Percentiles rank a stretch among this genome's conserved stretches.
Conservation (phyloP, 2,113 vertebrate genomes). For the Cettia cetti region DNA sequence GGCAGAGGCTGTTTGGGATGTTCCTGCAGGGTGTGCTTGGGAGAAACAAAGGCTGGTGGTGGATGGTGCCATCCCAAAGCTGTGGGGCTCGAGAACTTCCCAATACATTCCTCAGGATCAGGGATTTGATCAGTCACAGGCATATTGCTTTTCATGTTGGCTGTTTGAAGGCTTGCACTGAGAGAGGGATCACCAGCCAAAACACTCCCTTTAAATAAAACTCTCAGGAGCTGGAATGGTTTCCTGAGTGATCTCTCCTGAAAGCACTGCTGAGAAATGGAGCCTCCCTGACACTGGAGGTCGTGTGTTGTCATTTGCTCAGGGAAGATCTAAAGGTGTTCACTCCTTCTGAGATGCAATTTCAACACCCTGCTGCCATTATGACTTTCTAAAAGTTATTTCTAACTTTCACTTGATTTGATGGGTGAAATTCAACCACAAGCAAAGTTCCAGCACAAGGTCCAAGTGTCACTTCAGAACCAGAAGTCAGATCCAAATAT, state of each 20-base stretch:
- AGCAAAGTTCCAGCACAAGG: slow-evolving; percentile 44
- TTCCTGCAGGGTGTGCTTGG: not conserved
- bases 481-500: not conserved
- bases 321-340: not conserved
- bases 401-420: not conserved
- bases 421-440: not conserved
- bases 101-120: not conserved
- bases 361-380: not conserved
- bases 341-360: not conserved
- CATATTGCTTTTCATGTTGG: not conserved
- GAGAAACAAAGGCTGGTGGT: not conserved
- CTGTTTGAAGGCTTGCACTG: not conserved
- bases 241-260: not conserved
- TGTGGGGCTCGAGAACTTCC: rapidly evolving
- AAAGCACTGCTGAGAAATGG: not conserved
- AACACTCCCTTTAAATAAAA: not conserved
- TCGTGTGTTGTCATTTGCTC: not conserved
- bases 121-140: not conserved
- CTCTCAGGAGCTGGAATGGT: not conserved
- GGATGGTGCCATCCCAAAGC: not conserved
- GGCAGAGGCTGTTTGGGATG: not conserved
- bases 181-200: not conserved
- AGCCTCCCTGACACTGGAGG: not conserved
- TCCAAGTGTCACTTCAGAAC: not conserved
- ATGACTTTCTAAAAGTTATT: not conserved